phyloP scores from a whole-genome alignment of 1,140 invertebrate genomes.

The Megalonaias nervosa region DNA sequence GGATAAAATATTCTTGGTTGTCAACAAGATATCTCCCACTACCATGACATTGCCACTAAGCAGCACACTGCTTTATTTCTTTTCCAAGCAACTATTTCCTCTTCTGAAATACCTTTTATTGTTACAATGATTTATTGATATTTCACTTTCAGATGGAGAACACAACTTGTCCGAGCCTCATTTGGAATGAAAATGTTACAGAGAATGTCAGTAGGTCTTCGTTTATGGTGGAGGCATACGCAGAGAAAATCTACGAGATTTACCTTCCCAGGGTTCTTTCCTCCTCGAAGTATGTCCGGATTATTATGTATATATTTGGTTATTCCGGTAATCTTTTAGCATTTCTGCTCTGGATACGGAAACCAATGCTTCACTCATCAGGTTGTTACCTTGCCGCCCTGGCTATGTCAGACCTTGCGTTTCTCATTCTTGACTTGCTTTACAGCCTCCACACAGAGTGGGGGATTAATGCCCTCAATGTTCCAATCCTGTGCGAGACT shows the following conservation, averaged over 20 bases:
- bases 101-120: too few species aligned
- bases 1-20: too few species aligned
- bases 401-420: constrained; percentile 65
- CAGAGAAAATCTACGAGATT: constrained; percentile 39
- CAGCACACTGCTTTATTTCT: too few species aligned
- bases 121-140: too few species aligned
- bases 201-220: neutral
- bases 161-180: neutral
- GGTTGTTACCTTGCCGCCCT: constrained; percentile 69
- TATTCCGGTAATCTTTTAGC: constrained; percentile 67
- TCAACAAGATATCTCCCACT: too few species aligned
- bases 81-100: too few species aligned
- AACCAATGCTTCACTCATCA: constrained; percentile 66
- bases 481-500: constrained; percentile 59
- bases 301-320: constrained; percentile 63
- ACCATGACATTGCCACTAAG: too few species aligned
- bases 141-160: constrained; percentile 37
- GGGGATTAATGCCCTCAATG: constrained; percentile 49
- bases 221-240: neutral
- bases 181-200: neutral
- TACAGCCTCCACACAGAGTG: constrained; percentile 64
- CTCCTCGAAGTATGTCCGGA: constrained; percentile 48
- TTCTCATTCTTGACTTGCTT: constrained; percentile 62
- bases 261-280: constrained; percentile 35
- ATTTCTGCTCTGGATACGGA: constrained; percentile 67